Evolutionary conservation across 2,113 vertebrate genomes (phyloP).

Genomic region (Serilophus lunatus): DNA sequence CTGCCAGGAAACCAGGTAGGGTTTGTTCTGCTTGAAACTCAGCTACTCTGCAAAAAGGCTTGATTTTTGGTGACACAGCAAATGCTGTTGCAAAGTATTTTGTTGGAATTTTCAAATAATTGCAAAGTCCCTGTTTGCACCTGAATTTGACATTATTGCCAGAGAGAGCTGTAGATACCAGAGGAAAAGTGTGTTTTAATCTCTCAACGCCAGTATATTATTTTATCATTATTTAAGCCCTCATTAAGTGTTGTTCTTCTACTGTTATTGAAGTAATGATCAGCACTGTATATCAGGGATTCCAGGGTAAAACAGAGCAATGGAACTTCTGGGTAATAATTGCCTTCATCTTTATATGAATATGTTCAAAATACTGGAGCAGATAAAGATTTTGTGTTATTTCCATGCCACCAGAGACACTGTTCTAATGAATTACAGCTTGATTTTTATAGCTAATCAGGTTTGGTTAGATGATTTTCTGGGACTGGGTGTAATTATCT

Average conservation of each 20-base stretch:
- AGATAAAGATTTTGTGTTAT: not conserved
- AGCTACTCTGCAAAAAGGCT: not conserved
- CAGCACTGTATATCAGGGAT: no score
- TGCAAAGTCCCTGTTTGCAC: not conserved
- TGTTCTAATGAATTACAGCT: not conserved
- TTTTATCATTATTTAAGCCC: no score
- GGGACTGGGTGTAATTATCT: not conserved
- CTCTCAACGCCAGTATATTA: no score
- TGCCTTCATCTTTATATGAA: not conserved
- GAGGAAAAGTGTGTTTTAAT: no score
- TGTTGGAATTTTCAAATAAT: not conserved
- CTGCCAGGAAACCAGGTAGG: not conserved
- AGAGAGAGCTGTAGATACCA: no score
- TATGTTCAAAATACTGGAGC: not conserved
- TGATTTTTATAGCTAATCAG: not conserved
- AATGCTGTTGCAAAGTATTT: not conserved
- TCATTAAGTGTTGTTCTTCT: no score
- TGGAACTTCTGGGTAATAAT: not conserved
- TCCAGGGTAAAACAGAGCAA: no score
- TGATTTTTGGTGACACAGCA: not conserved
- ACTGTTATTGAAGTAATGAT: no score
- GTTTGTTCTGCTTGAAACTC: not conserved
- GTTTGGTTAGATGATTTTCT: not conserved
- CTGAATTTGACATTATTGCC: not conserved
- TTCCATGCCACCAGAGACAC: not conserved